Conservation (phyloP, 2,888 invertebrate species). For the Chydorus sphaericus region DNA sequence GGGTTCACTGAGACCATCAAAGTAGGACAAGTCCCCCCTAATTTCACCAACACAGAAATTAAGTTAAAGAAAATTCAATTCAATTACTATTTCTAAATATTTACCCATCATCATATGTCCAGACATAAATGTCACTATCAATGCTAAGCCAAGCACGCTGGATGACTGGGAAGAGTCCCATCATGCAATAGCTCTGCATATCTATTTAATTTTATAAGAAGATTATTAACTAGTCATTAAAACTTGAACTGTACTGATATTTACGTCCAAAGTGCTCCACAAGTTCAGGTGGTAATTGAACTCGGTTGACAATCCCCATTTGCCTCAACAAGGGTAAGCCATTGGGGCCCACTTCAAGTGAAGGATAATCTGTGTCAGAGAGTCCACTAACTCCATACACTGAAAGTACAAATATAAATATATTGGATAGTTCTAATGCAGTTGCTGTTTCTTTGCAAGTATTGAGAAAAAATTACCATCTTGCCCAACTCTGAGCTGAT, state of each 20-base stretch:
- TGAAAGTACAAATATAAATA: conserved; percentile 25
- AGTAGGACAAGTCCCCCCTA: conserved; percentile 86
- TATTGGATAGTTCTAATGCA: background rate
- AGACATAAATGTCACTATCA: conserved; percentile 93
- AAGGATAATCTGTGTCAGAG: conserved; percentile 78
- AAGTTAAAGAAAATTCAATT: background rate
- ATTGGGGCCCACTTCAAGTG: conserved; percentile 45
- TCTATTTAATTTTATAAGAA: conserved; percentile 37
- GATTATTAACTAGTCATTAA: background rate
- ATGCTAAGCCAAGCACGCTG: conserved; percentile 93
- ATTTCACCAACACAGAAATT: background rate
- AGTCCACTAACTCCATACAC: conserved; percentile 77
- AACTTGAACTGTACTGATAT: conserved; percentile 35
- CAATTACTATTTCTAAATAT: conserved; percentile 14
- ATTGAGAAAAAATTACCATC: background rate
- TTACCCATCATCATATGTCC: conserved; percentile 87
- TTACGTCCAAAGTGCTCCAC: conserved; percentile 91
- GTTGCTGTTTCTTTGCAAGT: conserved; percentile 35
- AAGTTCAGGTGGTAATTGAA: conserved; percentile 82
- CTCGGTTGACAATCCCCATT: conserved; percentile 62
- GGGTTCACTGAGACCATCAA: conserved; percentile 85
- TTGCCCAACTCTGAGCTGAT: conserved; percentile 37
- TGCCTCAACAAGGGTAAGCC: conserved; percentile 57
- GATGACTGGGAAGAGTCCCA: conserved; percentile 95
- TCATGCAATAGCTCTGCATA: conserved; percentile 88